These are phyloP conservation scores for Vanessa tameamea DNA, from an alignment of 1,140 invertebrate genomes.

Conservation along the genomic window DNA sequence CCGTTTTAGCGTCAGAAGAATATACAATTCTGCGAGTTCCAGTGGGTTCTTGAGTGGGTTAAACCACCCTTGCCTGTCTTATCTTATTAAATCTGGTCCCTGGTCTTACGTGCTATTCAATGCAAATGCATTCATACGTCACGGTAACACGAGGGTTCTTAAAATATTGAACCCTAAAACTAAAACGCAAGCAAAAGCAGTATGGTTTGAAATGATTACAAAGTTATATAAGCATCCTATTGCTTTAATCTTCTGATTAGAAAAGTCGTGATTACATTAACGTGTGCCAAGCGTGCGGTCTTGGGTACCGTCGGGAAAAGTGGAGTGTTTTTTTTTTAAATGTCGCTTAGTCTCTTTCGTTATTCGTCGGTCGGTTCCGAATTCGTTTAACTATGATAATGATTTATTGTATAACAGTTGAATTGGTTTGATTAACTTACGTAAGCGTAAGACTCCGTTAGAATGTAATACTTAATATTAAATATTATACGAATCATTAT, in stretches of 20 bases:
- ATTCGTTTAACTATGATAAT: background rate
- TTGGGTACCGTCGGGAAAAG: conserved; percentile 18
- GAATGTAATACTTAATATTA: too few relatives aligned
- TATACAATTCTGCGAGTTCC: too few relatives aligned
- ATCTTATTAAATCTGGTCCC: too few relatives aligned
- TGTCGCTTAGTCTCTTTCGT: background rate
- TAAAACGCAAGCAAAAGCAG: background rate
- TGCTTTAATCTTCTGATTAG: conserved; percentile 37
- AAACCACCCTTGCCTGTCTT: too few relatives aligned
- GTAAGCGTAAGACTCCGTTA: too few relatives aligned
- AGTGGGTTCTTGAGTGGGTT: too few relatives aligned
- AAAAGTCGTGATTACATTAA: conserved; percentile 34
- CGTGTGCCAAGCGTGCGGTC: conserved; percentile 12
- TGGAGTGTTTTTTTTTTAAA: background rate
- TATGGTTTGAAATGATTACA: conserved; percentile 24
- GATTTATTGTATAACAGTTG: too few relatives aligned
- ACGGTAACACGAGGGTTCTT: background rate
- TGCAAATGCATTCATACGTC: too few relatives aligned
- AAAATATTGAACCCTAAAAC: background rate
- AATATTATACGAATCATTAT: too few relatives aligned
- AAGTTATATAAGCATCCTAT: conserved; percentile 32
- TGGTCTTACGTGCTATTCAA: too few relatives aligned
- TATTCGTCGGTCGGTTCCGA: background rate
- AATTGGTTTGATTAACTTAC: too few relatives aligned
- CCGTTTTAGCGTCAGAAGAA: too few relatives aligned